A percentile compares a stretch with the other conserved stretches of the same genome.
Evolutionary conservation across 2,888 invertebrate species (phyloP).

Genomic region (Phasia obesa): DNA sequence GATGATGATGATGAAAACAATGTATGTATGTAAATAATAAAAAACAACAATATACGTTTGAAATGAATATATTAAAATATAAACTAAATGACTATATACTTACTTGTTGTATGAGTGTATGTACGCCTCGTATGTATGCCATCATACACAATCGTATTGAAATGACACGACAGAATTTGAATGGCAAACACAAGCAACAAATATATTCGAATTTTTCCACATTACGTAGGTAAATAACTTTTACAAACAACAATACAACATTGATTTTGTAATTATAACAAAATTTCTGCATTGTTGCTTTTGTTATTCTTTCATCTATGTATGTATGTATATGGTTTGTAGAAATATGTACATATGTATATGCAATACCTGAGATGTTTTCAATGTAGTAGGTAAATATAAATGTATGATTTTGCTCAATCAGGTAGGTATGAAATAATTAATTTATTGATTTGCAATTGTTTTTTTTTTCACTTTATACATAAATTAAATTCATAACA

Average conservation of each 20-base stretch:
- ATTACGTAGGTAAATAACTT: conserved; percentile 47
- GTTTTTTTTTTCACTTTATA: no score
- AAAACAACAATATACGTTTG: conserved; percentile 21
- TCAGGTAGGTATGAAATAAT: no score
- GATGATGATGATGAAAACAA: conserved; percentile 48
- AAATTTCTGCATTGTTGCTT: no score
- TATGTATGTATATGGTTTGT: not conserved
- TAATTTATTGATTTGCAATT: no score
- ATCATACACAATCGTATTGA: not conserved
- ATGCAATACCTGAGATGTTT: no score
- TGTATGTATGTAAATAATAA: conserved; percentile 1
- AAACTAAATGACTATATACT: not conserved
- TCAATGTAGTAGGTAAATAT: no score
- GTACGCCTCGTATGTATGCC: conserved; percentile 2
- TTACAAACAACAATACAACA: conserved; percentile 48
- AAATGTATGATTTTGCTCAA: no score
- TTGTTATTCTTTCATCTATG: not conserved
- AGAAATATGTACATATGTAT: no score
- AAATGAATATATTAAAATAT: conserved; percentile 21
- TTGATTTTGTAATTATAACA: conserved; percentile 60
- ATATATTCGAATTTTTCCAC: conserved; percentile 54
- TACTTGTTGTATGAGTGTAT: not conserved
- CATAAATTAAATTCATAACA: no score
- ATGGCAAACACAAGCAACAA: conserved; percentile 10
- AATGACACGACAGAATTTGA: conserved; percentile 37